Evolutionary conservation across 92 coral and sea anemone genomes (phyloP).

Genomic region (Actinernus sp.): DNA sequence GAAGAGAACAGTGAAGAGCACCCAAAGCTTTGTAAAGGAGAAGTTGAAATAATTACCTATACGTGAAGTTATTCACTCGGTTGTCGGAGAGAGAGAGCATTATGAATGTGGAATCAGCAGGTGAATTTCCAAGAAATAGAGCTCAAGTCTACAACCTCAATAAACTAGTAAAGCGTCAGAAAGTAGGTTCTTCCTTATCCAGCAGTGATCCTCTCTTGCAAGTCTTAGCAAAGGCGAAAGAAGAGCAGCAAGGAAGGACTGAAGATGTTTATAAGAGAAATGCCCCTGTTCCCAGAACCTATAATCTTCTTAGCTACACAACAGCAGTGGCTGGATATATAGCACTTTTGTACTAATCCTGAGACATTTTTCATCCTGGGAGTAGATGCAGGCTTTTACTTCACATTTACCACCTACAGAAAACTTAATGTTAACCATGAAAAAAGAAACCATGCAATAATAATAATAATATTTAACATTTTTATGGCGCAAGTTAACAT

Average conservation of each 20-base stretch:
- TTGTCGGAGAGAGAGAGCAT: no score
- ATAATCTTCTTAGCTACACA: constrained; percentile 43
- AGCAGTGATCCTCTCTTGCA: constrained; percentile 34
- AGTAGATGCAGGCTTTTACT: constrained; percentile 31
- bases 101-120: constrained; percentile 21
- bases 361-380: constrained; percentile 37
- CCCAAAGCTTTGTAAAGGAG: no score
- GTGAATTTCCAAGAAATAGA: constrained; percentile 36
- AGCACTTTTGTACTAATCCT: constrained; percentile 43
- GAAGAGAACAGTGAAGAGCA: no score
- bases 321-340: constrained; percentile 36
- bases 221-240: constrained; percentile 27
- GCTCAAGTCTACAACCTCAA: constrained; percentile 27
- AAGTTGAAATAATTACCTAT: no score
- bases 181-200: constrained; percentile 1
- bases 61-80: no score
- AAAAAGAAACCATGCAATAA: no score
- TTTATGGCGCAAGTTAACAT: no score
- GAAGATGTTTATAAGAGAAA: constrained; percentile 39
- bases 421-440: constrained; percentile 24
- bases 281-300: constrained; percentile 45
- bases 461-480: no score
- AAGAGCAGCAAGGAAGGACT: constrained; percentile 27
- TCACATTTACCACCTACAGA: constrained; percentile 24
- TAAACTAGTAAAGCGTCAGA: constrained; percentile 9